Conservation (phyloP, 2,888 invertebrate species). For the Lepidochrysops patricia region DNA sequence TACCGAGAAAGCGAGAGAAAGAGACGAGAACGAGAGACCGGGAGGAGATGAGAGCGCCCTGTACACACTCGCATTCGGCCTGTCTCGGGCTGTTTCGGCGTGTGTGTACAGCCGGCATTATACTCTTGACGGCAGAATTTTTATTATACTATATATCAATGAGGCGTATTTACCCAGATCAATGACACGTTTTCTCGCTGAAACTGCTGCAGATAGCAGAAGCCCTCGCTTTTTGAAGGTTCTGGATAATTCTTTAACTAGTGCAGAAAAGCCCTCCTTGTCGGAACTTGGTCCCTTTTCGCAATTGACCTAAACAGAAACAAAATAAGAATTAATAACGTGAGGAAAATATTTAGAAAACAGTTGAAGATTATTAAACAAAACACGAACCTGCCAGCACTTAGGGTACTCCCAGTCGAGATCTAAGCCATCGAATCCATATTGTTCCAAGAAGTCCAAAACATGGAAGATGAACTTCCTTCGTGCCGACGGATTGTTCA, state of each 20-base stretch:
- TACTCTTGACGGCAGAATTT: too few relatives aligned
- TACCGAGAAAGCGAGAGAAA: too few relatives aligned
- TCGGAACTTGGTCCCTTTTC: constrained; percentile 87
- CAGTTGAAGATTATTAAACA: not conserved
- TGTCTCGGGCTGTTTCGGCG: too few relatives aligned
- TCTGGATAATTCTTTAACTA: constrained; percentile 82
- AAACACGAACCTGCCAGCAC: constrained; percentile 83
- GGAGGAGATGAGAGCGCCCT: too few relatives aligned
- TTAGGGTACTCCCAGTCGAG: constrained; percentile 96
- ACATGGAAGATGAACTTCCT: constrained; percentile 83
- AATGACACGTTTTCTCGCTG: constrained; percentile 87
- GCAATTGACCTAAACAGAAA: constrained; percentile 81
- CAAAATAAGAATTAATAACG: constrained; percentile 20
- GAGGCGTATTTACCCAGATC: constrained; percentile 76
- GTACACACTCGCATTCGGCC: too few relatives aligned
- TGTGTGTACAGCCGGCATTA: too few relatives aligned
- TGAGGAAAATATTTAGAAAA: not conserved
- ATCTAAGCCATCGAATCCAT: constrained; percentile 92
- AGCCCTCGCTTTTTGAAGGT: constrained; percentile 82
- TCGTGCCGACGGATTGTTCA: constrained; percentile 81
- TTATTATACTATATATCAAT: not conserved
- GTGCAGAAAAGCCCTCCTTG: constrained; percentile 83
- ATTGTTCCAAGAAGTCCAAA: constrained; percentile 83
- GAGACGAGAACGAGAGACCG: too few relatives aligned
- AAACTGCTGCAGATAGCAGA: constrained; percentile 87